Evolutionary conservation across 2,113 vertebrate genomes (phyloP).

Genomic region (Fulica atra): DNA sequence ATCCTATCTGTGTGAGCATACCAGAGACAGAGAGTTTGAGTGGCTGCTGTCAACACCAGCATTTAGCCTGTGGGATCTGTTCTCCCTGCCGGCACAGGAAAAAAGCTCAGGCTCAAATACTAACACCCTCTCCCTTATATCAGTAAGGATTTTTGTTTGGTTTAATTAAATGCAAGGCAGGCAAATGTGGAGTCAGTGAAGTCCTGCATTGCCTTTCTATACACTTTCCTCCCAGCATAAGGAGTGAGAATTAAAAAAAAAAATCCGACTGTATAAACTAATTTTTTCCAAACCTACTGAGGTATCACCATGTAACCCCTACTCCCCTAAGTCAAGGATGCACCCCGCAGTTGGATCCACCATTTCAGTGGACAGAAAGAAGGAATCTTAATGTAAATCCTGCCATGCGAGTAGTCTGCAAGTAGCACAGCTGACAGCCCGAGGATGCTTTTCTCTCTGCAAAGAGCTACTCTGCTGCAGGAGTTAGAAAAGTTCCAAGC

Average conservation of each 20-base stretch:
- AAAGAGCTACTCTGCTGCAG: neutral
- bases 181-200: neutral
- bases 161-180: neutral
- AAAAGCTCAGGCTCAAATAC: neutral
- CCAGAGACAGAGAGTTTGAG: neutral
- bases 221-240: neutral
- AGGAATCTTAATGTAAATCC: neutral
- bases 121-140: no score
- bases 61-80: neutral
- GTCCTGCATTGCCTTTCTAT: neutral
- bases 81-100: neutral
- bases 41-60: neutral
- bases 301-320: neutral
- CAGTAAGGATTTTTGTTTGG: neutral
- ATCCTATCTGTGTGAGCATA: fast-evolving
- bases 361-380: neutral
- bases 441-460: neutral
- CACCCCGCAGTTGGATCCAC: neutral
- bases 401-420: neutral
- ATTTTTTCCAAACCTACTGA: neutral
- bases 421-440: neutral
- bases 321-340: fast-evolving
- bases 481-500: neutral
- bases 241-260: neutral
- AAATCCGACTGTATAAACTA: neutral